Conservation (phyloP, 2,113 vertebrate genomes). For the Mastomys natalensis region DNA sequence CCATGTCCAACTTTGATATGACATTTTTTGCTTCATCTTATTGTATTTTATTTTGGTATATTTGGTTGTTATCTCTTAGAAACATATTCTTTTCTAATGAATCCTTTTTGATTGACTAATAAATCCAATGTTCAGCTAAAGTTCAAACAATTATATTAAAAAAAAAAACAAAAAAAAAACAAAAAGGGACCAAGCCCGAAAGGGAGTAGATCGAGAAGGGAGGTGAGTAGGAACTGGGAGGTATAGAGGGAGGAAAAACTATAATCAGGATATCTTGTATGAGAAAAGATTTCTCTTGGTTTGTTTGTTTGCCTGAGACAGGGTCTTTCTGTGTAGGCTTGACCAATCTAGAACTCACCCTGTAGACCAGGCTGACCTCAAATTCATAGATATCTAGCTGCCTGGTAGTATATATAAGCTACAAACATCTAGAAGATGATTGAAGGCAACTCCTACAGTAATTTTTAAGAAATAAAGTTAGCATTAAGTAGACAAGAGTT, state of each 20-base stretch:
- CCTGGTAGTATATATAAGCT: neutral
- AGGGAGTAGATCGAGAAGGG: neutral
- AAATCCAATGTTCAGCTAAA: too few relatives aligned
- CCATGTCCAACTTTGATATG: neutral
- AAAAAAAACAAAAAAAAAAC: too few relatives aligned
- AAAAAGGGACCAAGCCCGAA: neutral
- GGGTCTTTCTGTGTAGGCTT: neutral
- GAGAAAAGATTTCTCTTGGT: neutral
- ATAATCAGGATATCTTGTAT: neutral
- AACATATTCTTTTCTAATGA: neutral
- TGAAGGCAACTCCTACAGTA: neutral
- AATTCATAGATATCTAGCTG: neutral
- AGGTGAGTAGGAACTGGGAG: neutral
- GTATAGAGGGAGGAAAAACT: neutral
- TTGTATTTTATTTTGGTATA: neutral
- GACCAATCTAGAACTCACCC: neutral
- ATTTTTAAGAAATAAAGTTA: slow-evolving; percentile 37
- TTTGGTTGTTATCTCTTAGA: neutral
- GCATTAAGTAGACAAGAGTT: neutral
- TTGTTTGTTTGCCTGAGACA: neutral
- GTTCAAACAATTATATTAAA: too few relatives aligned
- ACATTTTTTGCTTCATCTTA: neutral
- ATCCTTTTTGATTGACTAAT: too few relatives aligned
- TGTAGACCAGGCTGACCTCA: neutral
- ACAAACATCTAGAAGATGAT: neutral